phyloP scores from a whole-genome alignment of 2,888 invertebrate species.

The Heliconius hortense region DNA sequence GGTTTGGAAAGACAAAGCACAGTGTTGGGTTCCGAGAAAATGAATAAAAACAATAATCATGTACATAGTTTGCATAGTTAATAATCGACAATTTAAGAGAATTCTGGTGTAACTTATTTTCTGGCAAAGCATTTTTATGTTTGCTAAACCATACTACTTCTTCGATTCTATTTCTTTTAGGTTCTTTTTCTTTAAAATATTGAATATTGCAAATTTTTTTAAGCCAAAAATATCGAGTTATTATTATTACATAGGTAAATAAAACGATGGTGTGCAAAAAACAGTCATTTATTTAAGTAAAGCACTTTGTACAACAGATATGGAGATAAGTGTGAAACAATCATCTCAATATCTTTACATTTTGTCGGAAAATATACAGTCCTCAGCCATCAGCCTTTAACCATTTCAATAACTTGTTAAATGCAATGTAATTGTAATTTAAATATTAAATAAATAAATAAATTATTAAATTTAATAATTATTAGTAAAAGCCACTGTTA shows the following conservation, averaged over 20 bases:
- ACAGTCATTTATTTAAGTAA: not conserved
- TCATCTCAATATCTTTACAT: conserved; percentile 63
- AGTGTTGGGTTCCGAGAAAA: not conserved
- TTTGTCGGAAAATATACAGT: not conserved
- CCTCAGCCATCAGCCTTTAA: not conserved
- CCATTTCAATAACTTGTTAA: not conserved
- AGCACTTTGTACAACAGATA: conserved; percentile 50
- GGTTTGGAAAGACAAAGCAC: not conserved
- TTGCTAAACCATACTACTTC: too few species aligned
- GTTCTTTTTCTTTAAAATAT: not conserved
- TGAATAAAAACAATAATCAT: too few species aligned
- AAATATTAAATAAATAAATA: conserved; percentile 28
- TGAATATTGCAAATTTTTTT: not conserved
- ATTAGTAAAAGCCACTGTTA: conserved; percentile 60
- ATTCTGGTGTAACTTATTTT: not conserved
- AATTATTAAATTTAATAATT: conserved; percentile 10
- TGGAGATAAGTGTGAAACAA: conserved; percentile 62
- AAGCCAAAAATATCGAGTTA: not conserved
- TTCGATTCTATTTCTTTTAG: not conserved
- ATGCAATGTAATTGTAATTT: not conserved
- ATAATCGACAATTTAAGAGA: too few species aligned
- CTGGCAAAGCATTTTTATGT: not conserved
- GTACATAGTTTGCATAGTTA: too few species aligned
- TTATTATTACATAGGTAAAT: not conserved
- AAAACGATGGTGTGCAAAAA: not conserved